Base-by-base conservation (phyloP, 1,140 invertebrate genomes). In the Phthorimaea operculella region DNA sequence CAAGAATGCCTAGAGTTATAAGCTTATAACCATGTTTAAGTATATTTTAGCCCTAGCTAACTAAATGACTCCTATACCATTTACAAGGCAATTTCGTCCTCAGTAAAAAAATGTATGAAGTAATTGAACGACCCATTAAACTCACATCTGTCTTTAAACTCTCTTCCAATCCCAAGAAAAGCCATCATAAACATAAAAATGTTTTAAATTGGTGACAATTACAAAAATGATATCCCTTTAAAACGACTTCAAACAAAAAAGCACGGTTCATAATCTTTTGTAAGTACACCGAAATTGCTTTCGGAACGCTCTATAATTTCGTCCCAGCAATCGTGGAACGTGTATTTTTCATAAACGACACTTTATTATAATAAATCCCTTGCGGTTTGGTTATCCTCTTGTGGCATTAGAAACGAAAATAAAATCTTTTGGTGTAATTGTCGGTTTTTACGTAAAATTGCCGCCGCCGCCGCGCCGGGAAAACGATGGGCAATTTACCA, bases 321-420 rank as follows among this genome's bases (percentile, higher is more conserved):
- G 51, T 50, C 53, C 57, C 34, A 33, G 50, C 39, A 49, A 28
- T 66, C 62, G 60, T 55, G 59, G 64, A 66, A 76, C 65, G 64
- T 78, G 66, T 85, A 71, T 66, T 85, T 85, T 76, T 72, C 58
- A 70, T 83, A 85, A 85, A 83, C 78, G 81, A 83, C 81, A 85
- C 70, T 83, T 83, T 85, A 76, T 83, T 80, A 84, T 73, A 28
- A 28, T 28, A 28, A 28, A 28, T 28, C 21, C 21, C 21, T 28
- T 28, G 21, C 69, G 70, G 56, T 47, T 59, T 63, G 62, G 69
- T 83, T 79, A 81, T 77, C 70, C 75, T 76, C 76, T 77, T 75
- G 68, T 70, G 68, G 71, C 68, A 80, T 79, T 82, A 74, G 70
- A 72, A 75, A 73, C 62, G 60, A 56, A 72, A 75, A 73, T 60